Conservation (phyloP, 2,113 vertebrate species). For the Corydoras sp. region DNA sequence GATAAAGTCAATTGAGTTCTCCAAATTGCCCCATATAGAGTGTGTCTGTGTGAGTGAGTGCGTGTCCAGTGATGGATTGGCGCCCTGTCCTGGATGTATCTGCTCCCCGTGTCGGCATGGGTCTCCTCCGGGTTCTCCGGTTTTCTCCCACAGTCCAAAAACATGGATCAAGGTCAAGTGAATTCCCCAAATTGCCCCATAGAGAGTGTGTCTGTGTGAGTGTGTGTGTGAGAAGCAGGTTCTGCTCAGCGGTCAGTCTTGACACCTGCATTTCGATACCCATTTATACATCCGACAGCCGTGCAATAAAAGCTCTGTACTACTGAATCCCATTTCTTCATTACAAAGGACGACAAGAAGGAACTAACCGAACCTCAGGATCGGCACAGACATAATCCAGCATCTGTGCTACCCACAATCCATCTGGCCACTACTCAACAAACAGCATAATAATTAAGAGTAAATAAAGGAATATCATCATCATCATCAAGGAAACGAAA, state of each 20-base stretch:
- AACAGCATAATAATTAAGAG: slow-evolving; percentile 2
- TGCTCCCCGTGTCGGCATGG: too few species aligned
- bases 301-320: slow-evolving; percentile 2
- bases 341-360: slow-evolving; percentile 9
- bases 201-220: too few species aligned
- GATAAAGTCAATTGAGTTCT: too few species aligned
- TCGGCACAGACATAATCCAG: slow-evolving; percentile 35
- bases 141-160: too few species aligned
- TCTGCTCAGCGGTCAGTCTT: not conserved
- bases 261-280: not conserved
- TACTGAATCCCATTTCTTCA: slow-evolving; percentile 15
- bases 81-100: too few species aligned
- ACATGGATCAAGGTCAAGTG: too few species aligned
- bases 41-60: too few species aligned
- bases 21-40: too few species aligned
- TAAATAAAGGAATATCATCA: slow-evolving; percentile 4
- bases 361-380: slow-evolving; percentile 10
- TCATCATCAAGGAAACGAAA: slow-evolving; percentile 1
- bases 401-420: not conserved
- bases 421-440: slow-evolving; percentile 15
- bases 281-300: slow-evolving; percentile 19
- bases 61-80: too few species aligned
- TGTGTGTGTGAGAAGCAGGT: not conserved
- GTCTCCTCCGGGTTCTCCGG: too few species aligned
- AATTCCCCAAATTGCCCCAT: too few species aligned